Evolutionary conservation across 1,140 invertebrate species (phyloP).

Genomic region (Monochamus saltuarius): DNA sequence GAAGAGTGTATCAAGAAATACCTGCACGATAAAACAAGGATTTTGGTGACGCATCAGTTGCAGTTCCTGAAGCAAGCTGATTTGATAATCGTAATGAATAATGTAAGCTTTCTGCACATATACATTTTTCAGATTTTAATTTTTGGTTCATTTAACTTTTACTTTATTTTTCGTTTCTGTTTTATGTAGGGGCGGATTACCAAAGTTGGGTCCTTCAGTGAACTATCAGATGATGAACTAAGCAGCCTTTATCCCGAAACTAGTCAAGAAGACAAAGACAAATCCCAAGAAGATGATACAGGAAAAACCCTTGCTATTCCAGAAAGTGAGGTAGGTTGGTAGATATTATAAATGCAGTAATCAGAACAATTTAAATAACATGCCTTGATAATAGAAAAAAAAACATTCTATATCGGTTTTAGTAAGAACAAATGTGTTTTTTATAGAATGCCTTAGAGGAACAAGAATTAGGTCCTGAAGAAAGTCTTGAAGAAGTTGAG

Average conservation of each 20-base stretch:
- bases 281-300: slow-evolving; percentile 3
- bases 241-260: not conserved
- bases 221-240: slow-evolving; percentile 44
- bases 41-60: slow-evolving; percentile 82
- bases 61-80: slow-evolving; percentile 74
- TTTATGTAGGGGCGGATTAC: slow-evolving; percentile 51
- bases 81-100: slow-evolving; percentile 68
- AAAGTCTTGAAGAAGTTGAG: slow-evolving; percentile 58
- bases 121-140: slow-evolving; percentile 1
- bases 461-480: slow-evolving; percentile 51
- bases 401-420: no score
- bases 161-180: slow-evolving; percentile 24
- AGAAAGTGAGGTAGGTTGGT: not conserved
- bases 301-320: slow-evolving; percentile 1
- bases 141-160: slow-evolving; percentile 37
- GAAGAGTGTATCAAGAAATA: slow-evolving; percentile 63
- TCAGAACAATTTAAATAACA: no score
- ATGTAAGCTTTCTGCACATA: slow-evolving; percentile 53
- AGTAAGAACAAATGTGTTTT: not conserved
- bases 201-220: slow-evolving; percentile 42
- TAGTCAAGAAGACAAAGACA: slow-evolving; percentile 3
- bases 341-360: not conserved
- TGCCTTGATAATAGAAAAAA: no score
- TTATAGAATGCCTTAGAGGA: slow-evolving; percentile 29
- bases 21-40: slow-evolving; percentile 57